Conservation (phyloP, 2,113 vertebrate genomes). For the Scopus umbretta region DNA sequence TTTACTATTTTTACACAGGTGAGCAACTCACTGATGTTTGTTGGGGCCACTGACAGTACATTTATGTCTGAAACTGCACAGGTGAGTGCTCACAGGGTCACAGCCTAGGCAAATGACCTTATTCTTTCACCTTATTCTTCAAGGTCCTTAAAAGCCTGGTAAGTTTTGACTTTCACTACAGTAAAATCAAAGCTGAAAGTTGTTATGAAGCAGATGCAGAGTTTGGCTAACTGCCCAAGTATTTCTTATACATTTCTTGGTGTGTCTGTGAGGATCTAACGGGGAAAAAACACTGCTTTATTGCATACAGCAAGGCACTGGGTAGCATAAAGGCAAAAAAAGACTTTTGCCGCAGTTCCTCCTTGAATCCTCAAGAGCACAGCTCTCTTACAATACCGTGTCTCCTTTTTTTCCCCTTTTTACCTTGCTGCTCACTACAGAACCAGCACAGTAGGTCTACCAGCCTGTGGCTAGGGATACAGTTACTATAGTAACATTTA, state of each 20-base stretch:
- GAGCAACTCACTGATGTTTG: neutral
- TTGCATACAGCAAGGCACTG: neutral
- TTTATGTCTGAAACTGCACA: neutral
- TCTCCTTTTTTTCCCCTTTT: neutral
- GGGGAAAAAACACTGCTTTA: neutral
- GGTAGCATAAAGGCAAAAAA: neutral
- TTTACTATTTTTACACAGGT: neutral
- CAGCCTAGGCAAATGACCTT: neutral
- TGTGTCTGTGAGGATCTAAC: neutral
- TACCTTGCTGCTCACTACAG: neutral
- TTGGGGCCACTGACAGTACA: neutral
- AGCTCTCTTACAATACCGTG: neutral
- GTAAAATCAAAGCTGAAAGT: neutral
- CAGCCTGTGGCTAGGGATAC: conserved; percentile 46
- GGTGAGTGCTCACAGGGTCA: neutral
- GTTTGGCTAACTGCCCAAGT: neutral
- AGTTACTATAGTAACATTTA: conserved; percentile 60
- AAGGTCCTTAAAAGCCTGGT: neutral
- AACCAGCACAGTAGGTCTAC: conserved; percentile 27
- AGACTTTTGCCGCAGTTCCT: neutral
- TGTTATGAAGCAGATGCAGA: neutral
- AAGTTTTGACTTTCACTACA: neutral
- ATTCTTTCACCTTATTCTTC: neutral
- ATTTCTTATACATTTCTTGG: neutral
- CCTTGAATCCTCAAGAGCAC: neutral